These are phyloP conservation scores for Micropoecilia bifurca DNA, from an alignment of 2,797 vertebrate genomes.

Conservation along the genomic window DNA sequence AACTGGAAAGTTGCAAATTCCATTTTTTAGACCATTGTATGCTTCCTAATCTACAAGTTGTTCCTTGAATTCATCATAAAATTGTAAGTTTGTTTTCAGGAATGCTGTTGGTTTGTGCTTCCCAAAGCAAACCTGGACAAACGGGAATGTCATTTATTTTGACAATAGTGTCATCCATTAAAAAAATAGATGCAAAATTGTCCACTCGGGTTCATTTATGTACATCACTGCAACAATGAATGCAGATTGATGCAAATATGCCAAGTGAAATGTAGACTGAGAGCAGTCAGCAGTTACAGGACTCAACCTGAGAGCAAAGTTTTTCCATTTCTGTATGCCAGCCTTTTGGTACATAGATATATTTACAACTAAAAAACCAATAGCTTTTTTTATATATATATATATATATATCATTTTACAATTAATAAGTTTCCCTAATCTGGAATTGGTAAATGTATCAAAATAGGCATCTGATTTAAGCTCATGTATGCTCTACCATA, in stretches of 20 bases:
- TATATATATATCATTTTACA: not conserved
- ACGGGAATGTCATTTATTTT: not conserved
- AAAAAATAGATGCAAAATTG: too few species aligned
- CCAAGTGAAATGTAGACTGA: not conserved
- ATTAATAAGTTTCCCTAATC: not conserved
- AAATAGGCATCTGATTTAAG: not conserved
- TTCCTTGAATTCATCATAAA: not conserved
- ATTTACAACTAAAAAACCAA: not conserved
- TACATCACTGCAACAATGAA: conserved; percentile 11
- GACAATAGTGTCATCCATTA: too few species aligned
- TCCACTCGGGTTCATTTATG: not conserved
- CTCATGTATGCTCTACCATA: not conserved
- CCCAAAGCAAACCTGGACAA: not conserved
- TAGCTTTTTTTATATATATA: not conserved
- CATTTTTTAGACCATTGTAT: not conserved
- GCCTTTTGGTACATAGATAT: not conserved
- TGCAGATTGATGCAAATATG: not conserved
- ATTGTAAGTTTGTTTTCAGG: not conserved
- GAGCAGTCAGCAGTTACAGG: conserved; percentile 44
- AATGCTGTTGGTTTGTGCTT: not conserved
- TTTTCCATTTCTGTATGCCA: conserved; percentile 16
- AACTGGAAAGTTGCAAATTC: not conserved
- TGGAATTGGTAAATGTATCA: not conserved
- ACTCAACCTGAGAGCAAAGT: conserved; percentile 30
- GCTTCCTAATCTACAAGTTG: not conserved